A percentile compares a stretch with the other conserved stretches of the same genome.
Conservation (phyloP, 2,113 vertebrate genomes). For the Alligator sinensis region DNA sequence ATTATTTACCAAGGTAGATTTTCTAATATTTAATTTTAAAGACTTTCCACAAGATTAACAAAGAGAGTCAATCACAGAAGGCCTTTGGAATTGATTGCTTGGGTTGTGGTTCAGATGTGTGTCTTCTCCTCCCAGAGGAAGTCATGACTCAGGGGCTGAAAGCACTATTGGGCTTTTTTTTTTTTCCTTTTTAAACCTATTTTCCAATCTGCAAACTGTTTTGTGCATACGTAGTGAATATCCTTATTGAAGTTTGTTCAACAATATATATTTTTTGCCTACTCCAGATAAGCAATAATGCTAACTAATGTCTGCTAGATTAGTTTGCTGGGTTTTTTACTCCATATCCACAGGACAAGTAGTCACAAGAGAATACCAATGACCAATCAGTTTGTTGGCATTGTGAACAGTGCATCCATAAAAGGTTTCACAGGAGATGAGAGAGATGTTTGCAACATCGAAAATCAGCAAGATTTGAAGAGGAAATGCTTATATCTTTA, state of each 20-base stretch:
- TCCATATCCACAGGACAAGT: background rate
- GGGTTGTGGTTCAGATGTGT: background rate
- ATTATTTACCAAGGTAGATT: background rate
- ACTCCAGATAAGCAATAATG: background rate
- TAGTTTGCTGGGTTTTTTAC: background rate
- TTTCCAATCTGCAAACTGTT: background rate
- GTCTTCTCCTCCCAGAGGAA: background rate
- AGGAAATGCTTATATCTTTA: conserved; percentile 31
- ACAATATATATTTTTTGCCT: conserved; percentile 4
- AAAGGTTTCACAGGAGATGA: conserved; percentile 27
- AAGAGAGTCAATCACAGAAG: background rate
- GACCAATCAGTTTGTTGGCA: background rate
- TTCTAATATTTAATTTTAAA: background rate
- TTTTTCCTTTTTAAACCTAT: background rate
- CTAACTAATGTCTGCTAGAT: background rate
- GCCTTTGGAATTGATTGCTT: background rate
- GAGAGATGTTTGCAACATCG: background rate
- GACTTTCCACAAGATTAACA: background rate
- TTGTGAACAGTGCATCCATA: background rate
- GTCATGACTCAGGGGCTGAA: background rate
- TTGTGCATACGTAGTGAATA: background rate
- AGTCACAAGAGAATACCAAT: background rate
- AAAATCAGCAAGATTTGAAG: conserved; percentile 12
- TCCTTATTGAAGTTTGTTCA: background rate
- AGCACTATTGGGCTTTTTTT: background rate